A percentile compares a stretch with the other conserved stretches of the same genome.
Evolutionary conservation across 2,797 vertebrate genomes (phyloP).

Genomic region (Pachyuromys duprasi): DNA sequence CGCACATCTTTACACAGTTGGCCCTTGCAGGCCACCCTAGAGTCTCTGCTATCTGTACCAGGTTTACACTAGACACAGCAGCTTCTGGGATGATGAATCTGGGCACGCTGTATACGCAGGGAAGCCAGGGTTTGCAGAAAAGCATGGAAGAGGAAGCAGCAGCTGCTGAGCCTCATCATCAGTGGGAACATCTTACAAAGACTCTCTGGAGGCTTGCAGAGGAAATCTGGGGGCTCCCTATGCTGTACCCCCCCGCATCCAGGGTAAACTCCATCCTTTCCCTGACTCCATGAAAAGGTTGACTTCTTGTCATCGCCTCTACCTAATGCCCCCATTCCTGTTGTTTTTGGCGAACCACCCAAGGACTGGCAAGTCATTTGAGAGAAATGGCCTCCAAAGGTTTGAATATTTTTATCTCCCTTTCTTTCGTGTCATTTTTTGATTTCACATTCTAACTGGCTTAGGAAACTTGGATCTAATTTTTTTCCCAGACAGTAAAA

Average conservation of each 20-base stretch:
- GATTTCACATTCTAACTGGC: not conserved
- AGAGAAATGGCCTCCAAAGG: not conserved
- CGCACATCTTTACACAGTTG: not conserved
- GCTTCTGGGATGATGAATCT: not conserved
- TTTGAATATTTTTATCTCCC: not conserved
- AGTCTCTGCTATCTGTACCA: not conserved
- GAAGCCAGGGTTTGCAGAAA: not conserved
- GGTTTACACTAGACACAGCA: not conserved
- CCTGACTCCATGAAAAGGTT: accelerated
- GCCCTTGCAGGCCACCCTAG: not conserved
- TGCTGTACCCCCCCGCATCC: not conserved
- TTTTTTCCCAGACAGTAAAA: not conserved
- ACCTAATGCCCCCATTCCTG: not conserved
- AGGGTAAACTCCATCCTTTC: not conserved
- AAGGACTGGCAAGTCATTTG: not conserved
- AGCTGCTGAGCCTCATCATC: too few relatives aligned
- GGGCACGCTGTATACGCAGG: too few relatives aligned
- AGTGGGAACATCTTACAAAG: not conserved
- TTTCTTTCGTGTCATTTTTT: not conserved
- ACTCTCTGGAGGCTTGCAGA: too few relatives aligned
- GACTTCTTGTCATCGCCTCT: not conserved
- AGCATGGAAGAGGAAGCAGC: not conserved
- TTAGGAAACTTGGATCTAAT: not conserved
- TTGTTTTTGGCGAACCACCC: not conserved
- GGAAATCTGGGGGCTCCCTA: not conserved